phyloP scores from a whole-genome alignment of 2,888 invertebrate species.

The Drosophila austrosaltans region DNA sequence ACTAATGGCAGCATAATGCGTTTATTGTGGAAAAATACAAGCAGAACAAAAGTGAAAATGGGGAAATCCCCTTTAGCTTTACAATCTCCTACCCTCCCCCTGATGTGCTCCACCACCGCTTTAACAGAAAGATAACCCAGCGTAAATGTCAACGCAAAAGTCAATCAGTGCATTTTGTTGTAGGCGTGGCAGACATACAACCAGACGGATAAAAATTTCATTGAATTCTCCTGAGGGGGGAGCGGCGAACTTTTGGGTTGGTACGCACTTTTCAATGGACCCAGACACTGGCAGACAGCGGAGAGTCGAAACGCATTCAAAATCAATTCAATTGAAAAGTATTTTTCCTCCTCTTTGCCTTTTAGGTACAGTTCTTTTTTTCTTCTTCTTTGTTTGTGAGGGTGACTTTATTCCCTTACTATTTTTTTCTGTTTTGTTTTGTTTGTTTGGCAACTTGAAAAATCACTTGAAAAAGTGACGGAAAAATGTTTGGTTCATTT shows the following conservation, averaged over 20 bases:
- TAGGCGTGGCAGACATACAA: constrained; percentile 40
- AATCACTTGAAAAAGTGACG: constrained; percentile 59
- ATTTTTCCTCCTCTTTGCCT: constrained; percentile 38
- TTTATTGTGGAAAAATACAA: constrained; percentile 68
- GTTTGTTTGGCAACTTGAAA: constrained; percentile 43
- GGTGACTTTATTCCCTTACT: constrained; percentile 15
- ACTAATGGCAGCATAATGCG: constrained; percentile 79
- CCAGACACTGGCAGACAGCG: constrained; percentile 60
- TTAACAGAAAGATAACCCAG: constrained; percentile 61
- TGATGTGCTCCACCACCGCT: neutral
- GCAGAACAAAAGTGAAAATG: constrained; percentile 33
- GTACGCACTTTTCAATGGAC: constrained; percentile 71
- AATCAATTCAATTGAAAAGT: constrained; percentile 78
- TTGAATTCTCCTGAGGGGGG: constrained; percentile 1
- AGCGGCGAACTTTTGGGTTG: neutral
- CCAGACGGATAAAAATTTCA: constrained; percentile 35
- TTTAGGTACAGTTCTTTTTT: constrained; percentile 27
- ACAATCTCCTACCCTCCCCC: constrained; percentile 25
- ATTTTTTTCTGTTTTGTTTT: constrained; percentile 39
- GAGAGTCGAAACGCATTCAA: constrained; percentile 63
- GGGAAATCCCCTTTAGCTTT: constrained; percentile 39
- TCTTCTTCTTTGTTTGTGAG: constrained; percentile 6
- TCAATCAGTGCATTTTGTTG: constrained; percentile 62
- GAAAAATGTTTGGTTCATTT: constrained; percentile 50
- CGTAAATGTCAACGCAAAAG: constrained; percentile 76